Percentiles rank a stretch among this genome's conserved stretches.
phyloP scores from a whole-genome alignment of 2,888 invertebrate species.

The Harpalus rubripes region DNA sequence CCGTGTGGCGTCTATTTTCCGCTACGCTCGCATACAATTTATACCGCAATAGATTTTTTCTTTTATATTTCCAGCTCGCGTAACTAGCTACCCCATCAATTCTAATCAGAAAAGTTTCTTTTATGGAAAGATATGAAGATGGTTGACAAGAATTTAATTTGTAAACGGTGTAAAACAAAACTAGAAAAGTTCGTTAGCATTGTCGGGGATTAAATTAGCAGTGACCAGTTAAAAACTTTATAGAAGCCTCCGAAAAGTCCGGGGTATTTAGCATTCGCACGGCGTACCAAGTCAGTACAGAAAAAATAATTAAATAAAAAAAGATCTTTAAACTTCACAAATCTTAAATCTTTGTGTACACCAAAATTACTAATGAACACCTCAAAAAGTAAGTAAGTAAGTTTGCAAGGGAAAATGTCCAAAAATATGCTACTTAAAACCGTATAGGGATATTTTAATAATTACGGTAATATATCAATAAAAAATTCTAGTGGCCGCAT shows the following conservation, averaged over 20 bases:
- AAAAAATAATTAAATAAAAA: neutral
- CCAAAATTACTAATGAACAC: too few relatives aligned
- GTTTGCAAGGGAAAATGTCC: too few relatives aligned
- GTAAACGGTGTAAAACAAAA: constrained; percentile 3
- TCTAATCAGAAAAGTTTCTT: neutral
- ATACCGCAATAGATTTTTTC: neutral
- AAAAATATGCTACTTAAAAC: too few relatives aligned
- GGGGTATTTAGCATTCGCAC: neutral
- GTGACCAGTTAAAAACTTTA: neutral
- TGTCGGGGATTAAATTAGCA: neutral
- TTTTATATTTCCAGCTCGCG: neutral
- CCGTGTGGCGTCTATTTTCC: neutral
- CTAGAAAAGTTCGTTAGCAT: constrained; percentile 2
- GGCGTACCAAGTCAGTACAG: neutral
- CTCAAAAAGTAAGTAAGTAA: too few relatives aligned
- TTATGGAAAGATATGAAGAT: neutral
- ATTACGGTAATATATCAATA: too few relatives aligned
- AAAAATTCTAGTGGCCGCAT: too few relatives aligned
- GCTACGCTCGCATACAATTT: neutral
- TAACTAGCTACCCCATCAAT: neutral
- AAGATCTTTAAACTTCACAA: neutral
- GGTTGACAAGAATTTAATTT: neutral
- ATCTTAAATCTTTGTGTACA: too few relatives aligned
- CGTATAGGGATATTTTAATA: too few relatives aligned
- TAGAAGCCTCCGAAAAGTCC: neutral